Base-by-base conservation (phyloP, 2,113 vertebrate genomes). In the Limanda limanda region DNA sequence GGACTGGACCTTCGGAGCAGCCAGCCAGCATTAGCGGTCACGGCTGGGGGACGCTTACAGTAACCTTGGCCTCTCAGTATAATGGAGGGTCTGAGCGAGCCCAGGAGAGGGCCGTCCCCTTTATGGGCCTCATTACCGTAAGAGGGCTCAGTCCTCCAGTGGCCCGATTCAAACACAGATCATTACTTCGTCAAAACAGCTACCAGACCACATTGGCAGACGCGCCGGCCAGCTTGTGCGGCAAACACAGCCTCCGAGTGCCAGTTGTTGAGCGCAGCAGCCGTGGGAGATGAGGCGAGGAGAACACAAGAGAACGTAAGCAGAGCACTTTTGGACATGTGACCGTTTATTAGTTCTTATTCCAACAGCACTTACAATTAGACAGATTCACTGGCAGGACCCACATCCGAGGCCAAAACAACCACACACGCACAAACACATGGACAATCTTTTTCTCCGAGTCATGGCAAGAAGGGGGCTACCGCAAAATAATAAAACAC, bases 171-270 rank as follows among this genome's bases (percentile, higher is more conserved):
- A 82, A 89, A 76, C 85, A 88, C 91, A 91, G 82, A 91, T 90
- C 86, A 89, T 91, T 90, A 86, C 88, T 88, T 85, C 86, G 83
- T 92, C 83, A 89, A 90, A 91, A 91, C 87, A 93, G 89, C 87
- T 89, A 90, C 88, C 87, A 91, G 81, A 89, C 88, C 86, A 76
- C 59, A 54, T 25, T 91, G 86, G 90, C 87, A 78, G 71, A 54
- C 8, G 74, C 24, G 4, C 40, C 13, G 37, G 73, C 83, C 79
- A 78, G 79, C 81, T 69, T 87, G 82, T 76, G 78, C 72, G 76
- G 79, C 68, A 65, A 52, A 77, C 75, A 52, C 42, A 47, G 35
- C 81, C 78, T 79, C 9, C 4, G 47, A 78, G 67, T 67, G 82
- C 78, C 75, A 73, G 80, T 71, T 87, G 81, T 74, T 75, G 68